A percentile compares a stretch with the other conserved stretches of the same genome.
Evolutionary conservation across 2,797 vertebrate species (phyloP).

Genomic region (Spea hammondii): DNA sequence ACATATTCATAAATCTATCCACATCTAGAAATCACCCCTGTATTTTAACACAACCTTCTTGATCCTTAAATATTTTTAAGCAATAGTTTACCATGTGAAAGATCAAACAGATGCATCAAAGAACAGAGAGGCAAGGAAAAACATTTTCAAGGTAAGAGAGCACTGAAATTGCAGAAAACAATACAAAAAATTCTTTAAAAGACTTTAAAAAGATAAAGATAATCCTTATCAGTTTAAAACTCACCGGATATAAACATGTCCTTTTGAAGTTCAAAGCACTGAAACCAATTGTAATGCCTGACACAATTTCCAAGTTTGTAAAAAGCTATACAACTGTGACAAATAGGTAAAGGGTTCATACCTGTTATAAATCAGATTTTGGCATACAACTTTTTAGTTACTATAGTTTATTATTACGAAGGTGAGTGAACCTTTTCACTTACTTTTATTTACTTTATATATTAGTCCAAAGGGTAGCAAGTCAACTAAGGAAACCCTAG

Average conservation of each 20-base stretch:
- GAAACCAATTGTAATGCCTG: neutral
- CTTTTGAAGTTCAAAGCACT: constrained; percentile 30
- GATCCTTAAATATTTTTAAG: neutral
- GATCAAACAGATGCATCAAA: constrained; percentile 1
- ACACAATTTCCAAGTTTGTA: neutral
- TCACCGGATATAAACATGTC: constrained; percentile 13
- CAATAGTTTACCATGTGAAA: neutral
- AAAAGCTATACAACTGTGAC: neutral
- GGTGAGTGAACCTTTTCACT: too few species aligned
- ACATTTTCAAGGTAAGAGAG: constrained; percentile 1
- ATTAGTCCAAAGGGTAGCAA: too few species aligned
- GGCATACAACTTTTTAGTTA: too few species aligned
- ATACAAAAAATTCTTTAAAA: neutral
- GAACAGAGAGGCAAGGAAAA: neutral
- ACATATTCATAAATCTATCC: neutral
- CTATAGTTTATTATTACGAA: too few species aligned
- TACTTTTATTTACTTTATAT: too few species aligned
- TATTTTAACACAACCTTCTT: too few species aligned
- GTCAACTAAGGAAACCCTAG: too few species aligned
- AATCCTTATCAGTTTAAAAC: constrained; percentile 24
- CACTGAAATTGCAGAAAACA: constrained; percentile 11
- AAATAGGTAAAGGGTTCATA: neutral
- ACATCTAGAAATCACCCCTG: neutral
- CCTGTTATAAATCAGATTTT: too few species aligned
- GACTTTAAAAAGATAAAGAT: neutral